Base-by-base conservation (phyloP, 2,797 vertebrate genomes). In the Danio albolineatus region DNA sequence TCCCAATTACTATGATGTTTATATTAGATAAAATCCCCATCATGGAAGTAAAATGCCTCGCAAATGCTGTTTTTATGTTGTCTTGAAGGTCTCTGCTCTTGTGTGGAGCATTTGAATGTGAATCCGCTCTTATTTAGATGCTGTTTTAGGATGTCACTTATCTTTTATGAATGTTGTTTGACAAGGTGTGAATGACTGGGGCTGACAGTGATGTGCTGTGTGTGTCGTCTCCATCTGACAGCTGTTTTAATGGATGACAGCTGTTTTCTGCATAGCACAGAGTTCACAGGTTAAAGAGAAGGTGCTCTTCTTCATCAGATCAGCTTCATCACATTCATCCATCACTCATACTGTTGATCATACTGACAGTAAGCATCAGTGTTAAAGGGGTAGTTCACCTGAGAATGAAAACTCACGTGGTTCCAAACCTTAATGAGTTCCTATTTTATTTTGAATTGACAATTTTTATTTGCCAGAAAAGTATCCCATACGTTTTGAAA, bases 201-300 rank as follows among this genome's bases (percentile, higher is more conserved):
- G 44, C 46, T 62, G 76, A 76, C 57, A 60, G 44, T 10, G 73
- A 73, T 71, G 49, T 73, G 5, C 51, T 82, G 67, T 12, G 56
- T 60, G 61, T 4, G 51, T 21, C n/a, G 4, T 76, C 17, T 51
- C 17, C 9, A 4, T 48, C 43, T 59, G 72, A 79, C 57, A 51
- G 53, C 49, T 69, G 61, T 65, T 76, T 76, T 65, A 65, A 51
- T 38, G 28, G n/a, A 53, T 70, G 77, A 79, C 62, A 65, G 67
- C 51, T 65, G n/a, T 44, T 66, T 44, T 62, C 28, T 48, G 19
- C 51, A 56, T 16, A 73, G 43, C 13, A 46, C 51, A 73, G 67
- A 71, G 14, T 57, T 78, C 53, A 28, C 10, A 17, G 38, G 28
- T 13, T 13, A 48, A 49, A 71, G 51, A 57, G 16, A 48, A 76